Evolutionary conservation across 2,113 vertebrate species (phyloP), one percentile per base, ranked within the genome.

Genomic region (Malaclemys terrapin): DNA sequence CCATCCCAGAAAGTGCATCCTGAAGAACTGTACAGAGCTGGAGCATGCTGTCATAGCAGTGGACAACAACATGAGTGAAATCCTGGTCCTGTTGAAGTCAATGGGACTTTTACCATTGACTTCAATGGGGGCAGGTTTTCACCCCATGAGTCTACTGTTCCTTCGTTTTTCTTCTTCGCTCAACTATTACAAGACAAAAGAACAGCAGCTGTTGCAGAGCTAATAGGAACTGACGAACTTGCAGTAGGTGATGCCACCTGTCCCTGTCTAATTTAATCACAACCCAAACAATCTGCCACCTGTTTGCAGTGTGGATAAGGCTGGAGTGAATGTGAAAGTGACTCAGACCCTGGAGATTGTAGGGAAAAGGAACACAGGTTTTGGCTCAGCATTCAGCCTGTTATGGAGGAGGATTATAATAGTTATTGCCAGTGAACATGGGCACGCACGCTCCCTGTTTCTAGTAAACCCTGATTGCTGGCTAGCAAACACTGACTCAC

Each of bases 241-340:
- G 78, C 87, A 91, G 9, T 29, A 94, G 94, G 85, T 94, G 95
- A 94, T 90, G 79, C 93, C 93, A 96, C 97, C 96, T 97, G 91
- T 91, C 94, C 75, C 82, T 94, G 90, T 54, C 87, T 93, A 57
- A 94, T 80, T 94, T 75, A 95, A 97, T 80, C 52, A 29, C 82
- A 93, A 65, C 79, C 84, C 92, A 79, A 93, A 78, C 38, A 97
- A 91, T 95, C 95, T 97, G 89, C 84, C 59, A 31, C 35, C 85
- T 59, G 5, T 89, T 96, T 62, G 11, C 84, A 53, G 52, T 1
- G 0, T 35, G 69, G 82, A 76, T 10, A 17, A 42, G 1, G 5
- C 17, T 93, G 80, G 80, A 87, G 69, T 90, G 29, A 87, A 90
- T 84, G 69, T 90, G 82, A 88, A 29, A 91, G 84, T 57, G 65